Evolutionary conservation across 2,113 vertebrate species (phyloP), one percentile per base, ranked within the genome.

Genomic region (Mus pahari): DNA sequence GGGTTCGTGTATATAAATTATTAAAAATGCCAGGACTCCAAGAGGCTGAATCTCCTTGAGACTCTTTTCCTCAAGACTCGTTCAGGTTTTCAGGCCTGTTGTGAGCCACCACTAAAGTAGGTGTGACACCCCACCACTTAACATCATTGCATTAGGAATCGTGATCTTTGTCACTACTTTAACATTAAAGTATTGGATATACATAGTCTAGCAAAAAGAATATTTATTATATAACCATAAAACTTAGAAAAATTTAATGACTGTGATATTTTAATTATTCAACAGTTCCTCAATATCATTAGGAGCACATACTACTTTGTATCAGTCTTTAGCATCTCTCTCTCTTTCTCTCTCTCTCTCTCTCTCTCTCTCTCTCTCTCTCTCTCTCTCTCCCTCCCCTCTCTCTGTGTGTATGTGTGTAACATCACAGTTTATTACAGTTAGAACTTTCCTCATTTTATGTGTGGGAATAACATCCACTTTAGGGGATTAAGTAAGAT

Each of bases 241-340:
- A 9, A 74, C 77, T 91, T 86, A 90, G 24, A 16, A 92, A 96
- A 84, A 86, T 89, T 79, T 73, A 28, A 68, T 2, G 26, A 7
- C 79, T 74, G 26, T 31, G 82, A 64, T 92, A 68, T 73, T 83
- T 93, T 66, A 66, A 87, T 77, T 87, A 94, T 45, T 86, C 53
- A 94, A 11, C 71, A 93, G 58, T 53, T 68, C n/a, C 36, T 70
- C 48, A 92, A 91, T 77, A 10, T 62, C 26, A 50, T 92, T 50
- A 90, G 33, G 33, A 86, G 81, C 42, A 64, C 24, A 64, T 70
- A 55, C 11, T 71, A 2, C 1, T 79, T 91, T 90, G 33, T 75
- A 70, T 62, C 87, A 90, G n/a, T 82, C 42, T 96, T 86, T 90
- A 26, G n/a, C 55, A 1, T 55, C 48, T 50, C 45, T 50, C 14